phyloP scores from a whole-genome alignment of 2,888 invertebrate genomes.

The Tholera decimalis region DNA sequence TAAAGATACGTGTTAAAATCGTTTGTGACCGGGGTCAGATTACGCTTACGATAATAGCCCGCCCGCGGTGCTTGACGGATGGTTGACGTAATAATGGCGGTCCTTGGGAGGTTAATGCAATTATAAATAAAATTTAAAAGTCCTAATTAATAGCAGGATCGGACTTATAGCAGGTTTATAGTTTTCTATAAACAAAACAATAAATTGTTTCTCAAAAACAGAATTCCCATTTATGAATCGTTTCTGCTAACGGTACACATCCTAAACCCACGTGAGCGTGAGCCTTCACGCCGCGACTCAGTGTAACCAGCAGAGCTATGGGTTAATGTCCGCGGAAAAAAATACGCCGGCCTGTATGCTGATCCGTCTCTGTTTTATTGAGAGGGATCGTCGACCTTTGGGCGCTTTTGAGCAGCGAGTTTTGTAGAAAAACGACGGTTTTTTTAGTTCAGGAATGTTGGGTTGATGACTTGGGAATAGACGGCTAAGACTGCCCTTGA shows the following conservation, averaged over 20 bases:
- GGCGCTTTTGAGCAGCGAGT: conserved; percentile 9
- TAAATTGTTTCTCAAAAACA: conserved; percentile 27
- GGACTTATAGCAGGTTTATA: no score
- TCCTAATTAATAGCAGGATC: no score
- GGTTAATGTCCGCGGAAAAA: conserved; percentile 48
- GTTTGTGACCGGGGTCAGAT: no score
- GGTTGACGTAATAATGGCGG: no score
- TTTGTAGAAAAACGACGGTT: neutral
- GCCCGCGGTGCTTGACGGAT: no score
- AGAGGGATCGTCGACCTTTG: conserved; percentile 25
- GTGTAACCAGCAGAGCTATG: conserved; percentile 47
- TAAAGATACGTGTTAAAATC: no score
- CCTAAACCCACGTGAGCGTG: conserved; percentile 69
- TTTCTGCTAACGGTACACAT: conserved; percentile 59
- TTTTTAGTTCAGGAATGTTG: conserved; percentile 10
- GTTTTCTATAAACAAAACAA: no score
- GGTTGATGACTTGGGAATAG: neutral
- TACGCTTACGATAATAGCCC: no score
- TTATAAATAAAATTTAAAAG: no score
- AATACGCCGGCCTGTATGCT: conserved; percentile 35
- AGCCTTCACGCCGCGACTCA: conserved; percentile 55
- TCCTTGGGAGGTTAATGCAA: no score
- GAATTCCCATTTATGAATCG: neutral
- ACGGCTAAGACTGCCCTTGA: neutral
- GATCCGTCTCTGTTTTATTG: conserved; percentile 31